Evolutionary conservation across 2,888 invertebrate genomes (phyloP).

Genomic region (Spialia ferax): DNA sequence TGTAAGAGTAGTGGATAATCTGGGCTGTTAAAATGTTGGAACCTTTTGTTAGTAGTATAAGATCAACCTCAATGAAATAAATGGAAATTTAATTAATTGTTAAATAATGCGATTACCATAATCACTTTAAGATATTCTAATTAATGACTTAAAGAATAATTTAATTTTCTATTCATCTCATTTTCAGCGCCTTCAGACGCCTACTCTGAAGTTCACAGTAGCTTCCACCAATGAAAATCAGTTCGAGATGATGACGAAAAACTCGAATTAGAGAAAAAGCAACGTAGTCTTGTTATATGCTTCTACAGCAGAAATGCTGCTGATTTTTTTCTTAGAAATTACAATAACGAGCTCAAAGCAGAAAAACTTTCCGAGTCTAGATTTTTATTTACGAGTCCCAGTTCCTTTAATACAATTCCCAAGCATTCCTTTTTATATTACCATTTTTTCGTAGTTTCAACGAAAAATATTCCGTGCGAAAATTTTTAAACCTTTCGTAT

Average conservation of each 20-base stretch:
- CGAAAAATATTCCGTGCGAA: conserved; percentile 19
- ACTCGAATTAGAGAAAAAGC: background rate
- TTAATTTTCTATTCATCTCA: too few relatives aligned
- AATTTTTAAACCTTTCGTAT: conserved; percentile 3
- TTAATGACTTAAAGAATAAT: too few relatives aligned
- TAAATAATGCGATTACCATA: too few relatives aligned
- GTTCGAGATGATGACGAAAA: background rate
- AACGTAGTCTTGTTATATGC: background rate
- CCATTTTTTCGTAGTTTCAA: conserved; percentile 26
- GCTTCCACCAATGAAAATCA: background rate
- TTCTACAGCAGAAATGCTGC: background rate
- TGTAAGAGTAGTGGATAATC: background rate
- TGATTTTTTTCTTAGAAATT: conserved; percentile 3
- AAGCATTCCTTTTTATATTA: conserved; percentile 4
- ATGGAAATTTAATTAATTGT: too few relatives aligned
- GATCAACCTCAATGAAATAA: too few relatives aligned
- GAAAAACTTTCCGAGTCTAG: background rate
- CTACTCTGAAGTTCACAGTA: too few relatives aligned
- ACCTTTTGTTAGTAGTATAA: too few relatives aligned
- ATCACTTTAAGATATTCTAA: too few relatives aligned
- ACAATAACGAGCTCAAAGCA: background rate
- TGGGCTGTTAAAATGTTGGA: too few relatives aligned
- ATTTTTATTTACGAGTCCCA: background rate
- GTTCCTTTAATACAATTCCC: background rate
- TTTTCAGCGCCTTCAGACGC: too few relatives aligned